Evolutionary conservation across 2,888 invertebrate species (phyloP).

Genomic region (Parochlus steinenii): DNA sequence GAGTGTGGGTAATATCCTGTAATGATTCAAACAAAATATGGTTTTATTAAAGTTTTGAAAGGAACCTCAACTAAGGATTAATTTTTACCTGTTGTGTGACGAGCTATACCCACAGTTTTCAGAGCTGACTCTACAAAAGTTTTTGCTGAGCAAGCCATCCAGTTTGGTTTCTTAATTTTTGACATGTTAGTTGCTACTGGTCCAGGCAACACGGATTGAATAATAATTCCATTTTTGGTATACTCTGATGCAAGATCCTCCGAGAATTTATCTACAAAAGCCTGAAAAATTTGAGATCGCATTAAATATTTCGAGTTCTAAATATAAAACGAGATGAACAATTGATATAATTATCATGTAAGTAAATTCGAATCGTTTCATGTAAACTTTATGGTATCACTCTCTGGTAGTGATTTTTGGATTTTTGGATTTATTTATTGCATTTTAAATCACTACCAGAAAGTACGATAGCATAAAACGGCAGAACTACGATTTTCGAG

Average conservation of each 20-base stretch:
- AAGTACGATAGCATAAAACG: conserved; percentile 9
- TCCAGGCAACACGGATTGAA: conserved; percentile 73
- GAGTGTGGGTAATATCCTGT: conserved; percentile 1
- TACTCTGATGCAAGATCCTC: conserved; percentile 63
- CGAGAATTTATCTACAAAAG: conserved; percentile 67
- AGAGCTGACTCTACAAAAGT: conserved; percentile 55
- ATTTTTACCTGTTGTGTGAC: conserved; percentile 60
- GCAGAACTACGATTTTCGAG: conserved; percentile 5
- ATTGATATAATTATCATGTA: too few species aligned
- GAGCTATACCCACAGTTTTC: conserved; percentile 48
- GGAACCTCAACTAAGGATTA: conserved; percentile 20
- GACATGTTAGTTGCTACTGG: conserved; percentile 88
- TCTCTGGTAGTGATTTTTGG: too few species aligned
- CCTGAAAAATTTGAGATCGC: conserved; percentile 29
- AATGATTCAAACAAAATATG: neutral
- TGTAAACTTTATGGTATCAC: conserved; percentile 1
- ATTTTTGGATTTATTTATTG: too few species aligned
- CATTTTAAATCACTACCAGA: too few species aligned
- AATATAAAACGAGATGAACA: neutral
- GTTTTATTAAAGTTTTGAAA: neutral
- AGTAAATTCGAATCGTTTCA: conserved; percentile 1
- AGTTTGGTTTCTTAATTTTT: conserved; percentile 52
- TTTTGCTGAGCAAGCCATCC: conserved; percentile 59
- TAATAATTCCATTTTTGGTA: conserved; percentile 47
- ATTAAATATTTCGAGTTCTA: conserved; percentile 1